phyloP scores from a whole-genome alignment of 2,888 invertebrate genomes.

The Platerodrilus igneus region DNA sequence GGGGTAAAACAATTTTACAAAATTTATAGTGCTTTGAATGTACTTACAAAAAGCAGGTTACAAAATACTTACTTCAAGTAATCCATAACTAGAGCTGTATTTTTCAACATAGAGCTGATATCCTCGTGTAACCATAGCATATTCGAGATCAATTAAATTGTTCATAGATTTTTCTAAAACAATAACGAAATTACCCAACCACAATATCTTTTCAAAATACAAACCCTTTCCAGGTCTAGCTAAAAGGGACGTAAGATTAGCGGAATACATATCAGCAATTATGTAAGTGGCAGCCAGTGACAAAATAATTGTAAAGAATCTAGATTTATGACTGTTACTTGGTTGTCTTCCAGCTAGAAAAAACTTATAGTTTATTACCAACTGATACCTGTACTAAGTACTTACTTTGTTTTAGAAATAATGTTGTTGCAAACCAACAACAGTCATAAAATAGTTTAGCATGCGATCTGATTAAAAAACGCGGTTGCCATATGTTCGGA shows the following conservation, averaged over 20 bases:
- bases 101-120: conserved; percentile 68
- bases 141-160: conserved; percentile 60
- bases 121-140: conserved; percentile 59
- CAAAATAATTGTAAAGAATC: conserved; percentile 64
- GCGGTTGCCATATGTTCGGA: conserved; percentile 55
- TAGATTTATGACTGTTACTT: conserved; percentile 60
- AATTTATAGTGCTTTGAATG: conserved; percentile 1
- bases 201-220: too few species aligned
- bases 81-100: conserved; percentile 66
- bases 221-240: conserved; percentile 65
- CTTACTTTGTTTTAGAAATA: conserved; percentile 69
- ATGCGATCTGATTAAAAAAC: conserved; percentile 40
- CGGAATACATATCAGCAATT: conserved; percentile 73
- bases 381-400: neutral
- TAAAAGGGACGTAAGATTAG: conserved; percentile 69
- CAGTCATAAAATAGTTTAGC: conserved; percentile 54
- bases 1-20: too few species aligned
- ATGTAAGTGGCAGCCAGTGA: conserved; percentile 75
- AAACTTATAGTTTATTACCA: conserved; percentile 10
- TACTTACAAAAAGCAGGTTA: neutral
- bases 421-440: conserved; percentile 68
- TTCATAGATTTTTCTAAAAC: conserved; percentile 62
- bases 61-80: conserved; percentile 55
- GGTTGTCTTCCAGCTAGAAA: conserved; percentile 56
- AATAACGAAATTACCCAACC: too few species aligned